These are phyloP conservation scores for Pteropus alecto DNA, from an alignment of 2,113 vertebrate genomes.

Conservation along the genomic window DNA sequence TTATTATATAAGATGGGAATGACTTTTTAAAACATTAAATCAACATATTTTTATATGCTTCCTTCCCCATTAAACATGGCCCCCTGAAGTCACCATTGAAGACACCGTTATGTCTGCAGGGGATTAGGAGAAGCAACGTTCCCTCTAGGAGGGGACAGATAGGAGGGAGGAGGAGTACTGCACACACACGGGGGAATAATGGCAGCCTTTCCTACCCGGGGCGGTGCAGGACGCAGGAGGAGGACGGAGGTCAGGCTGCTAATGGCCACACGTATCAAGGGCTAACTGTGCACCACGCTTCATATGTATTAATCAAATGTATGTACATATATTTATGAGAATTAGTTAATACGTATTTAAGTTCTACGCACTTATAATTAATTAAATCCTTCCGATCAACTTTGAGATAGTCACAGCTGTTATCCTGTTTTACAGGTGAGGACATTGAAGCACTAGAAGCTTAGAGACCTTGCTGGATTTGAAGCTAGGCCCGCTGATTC, in stretches of 20 bases:
- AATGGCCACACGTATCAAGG: neutral
- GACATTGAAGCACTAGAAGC: neutral
- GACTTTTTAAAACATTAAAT: neutral
- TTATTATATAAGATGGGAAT: no score
- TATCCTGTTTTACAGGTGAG: neutral
- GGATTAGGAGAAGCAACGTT: neutral
- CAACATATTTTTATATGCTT: neutral
- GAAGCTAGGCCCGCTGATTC: neutral
- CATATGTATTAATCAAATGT: neutral
- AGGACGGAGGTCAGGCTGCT: neutral
- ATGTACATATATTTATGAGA: neutral
- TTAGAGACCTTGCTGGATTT: neutral
- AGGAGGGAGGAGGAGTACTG: neutral
- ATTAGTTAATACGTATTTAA: neutral
- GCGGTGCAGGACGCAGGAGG: no score
- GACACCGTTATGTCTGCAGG: no score
- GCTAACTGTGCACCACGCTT: neutral
- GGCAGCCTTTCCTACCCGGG: neutral
- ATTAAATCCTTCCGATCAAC: neutral
- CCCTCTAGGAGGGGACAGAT: neutral
- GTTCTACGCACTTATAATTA: neutral
- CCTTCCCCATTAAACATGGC: neutral
- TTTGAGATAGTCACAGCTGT: no score
- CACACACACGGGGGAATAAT: fast-evolving
- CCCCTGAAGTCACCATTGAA: neutral